phyloP scores from a whole-genome alignment of 1,140 invertebrate genomes.

The Limonius californicus region DNA sequence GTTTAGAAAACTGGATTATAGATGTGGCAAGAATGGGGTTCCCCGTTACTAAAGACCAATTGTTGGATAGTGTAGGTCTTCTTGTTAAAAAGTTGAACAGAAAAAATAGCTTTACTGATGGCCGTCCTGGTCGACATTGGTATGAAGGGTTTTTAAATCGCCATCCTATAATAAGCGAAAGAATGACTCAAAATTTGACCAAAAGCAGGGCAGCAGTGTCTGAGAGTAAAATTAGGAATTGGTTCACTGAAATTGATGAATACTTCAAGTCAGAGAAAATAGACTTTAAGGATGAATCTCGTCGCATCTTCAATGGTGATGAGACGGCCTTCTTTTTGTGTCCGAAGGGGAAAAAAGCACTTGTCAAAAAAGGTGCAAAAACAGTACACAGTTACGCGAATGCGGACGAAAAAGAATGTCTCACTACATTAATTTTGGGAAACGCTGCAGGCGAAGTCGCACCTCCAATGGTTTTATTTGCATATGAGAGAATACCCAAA shows the following conservation, averaged over 20 bases:
- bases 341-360: conserved; percentile 37
- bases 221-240: conserved; percentile 27
- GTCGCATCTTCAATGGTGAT: conserved; percentile 43
- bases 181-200: conserved; percentile 37
- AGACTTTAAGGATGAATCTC: conserved; percentile 29
- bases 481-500: conserved; percentile 36
- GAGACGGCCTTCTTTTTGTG: conserved; percentile 42
- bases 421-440: conserved; percentile 26
- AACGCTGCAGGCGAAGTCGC: conserved; percentile 17
- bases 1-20: conserved; percentile 40
- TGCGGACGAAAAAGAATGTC: conserved; percentile 32
- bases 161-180: conserved; percentile 32
- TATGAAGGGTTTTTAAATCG: conserved; percentile 35
- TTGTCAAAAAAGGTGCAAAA: conserved; percentile 37
- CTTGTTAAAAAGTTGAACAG: conserved; percentile 37
- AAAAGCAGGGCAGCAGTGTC: conserved; percentile 32
- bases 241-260: conserved; percentile 32
- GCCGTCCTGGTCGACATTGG: conserved; percentile 36
- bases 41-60: conserved; percentile 40
- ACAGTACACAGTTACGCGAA: conserved; percentile 31
- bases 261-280: conserved; percentile 26
- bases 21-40: too few species aligned
- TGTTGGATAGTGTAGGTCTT: conserved; percentile 43
- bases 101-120: conserved; percentile 37
- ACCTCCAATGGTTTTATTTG: conserved; percentile 21